Evolutionary conservation across 2,888 invertebrate genomes (phyloP).

Genomic region (Drosophila recens): DNA sequence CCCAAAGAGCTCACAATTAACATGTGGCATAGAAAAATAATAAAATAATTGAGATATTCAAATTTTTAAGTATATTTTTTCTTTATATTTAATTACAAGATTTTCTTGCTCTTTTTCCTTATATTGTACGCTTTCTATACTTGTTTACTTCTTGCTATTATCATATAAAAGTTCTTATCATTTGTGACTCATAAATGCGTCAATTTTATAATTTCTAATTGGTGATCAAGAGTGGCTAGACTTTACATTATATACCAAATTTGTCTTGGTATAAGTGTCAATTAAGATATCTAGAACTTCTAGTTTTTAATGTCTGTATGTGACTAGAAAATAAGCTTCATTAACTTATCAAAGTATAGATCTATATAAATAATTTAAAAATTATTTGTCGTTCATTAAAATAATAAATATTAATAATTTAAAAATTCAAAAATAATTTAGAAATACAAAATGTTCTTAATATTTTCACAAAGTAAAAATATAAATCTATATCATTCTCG

Average conservation of each 20-base stretch:
- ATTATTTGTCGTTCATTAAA: too few relatives aligned
- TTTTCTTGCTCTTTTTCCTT: conserved; percentile 5
- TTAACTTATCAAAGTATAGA: not conserved
- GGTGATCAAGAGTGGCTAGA: conserved; percentile 35
- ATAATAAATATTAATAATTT: too few relatives aligned
- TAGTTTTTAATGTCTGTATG: not conserved
- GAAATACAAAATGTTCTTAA: too few relatives aligned
- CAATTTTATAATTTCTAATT: conserved; percentile 57
- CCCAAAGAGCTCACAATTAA: conserved; percentile 13
- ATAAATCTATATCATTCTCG: too few relatives aligned
- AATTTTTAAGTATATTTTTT: too few relatives aligned
- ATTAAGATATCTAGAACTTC: conserved; percentile 11
- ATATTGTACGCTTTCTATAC: conserved; percentile 6
- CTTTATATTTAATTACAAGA: not conserved
- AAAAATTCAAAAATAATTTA: too few relatives aligned
- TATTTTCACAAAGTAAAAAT: too few relatives aligned
- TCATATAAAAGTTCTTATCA: conserved; percentile 46
- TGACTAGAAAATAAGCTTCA: not conserved
- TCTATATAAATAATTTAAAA: too few relatives aligned
- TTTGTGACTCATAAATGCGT: conserved; percentile 65
- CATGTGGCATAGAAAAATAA: conserved; percentile 12
- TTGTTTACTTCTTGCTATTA: conserved; percentile 12
- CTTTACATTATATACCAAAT: not conserved
- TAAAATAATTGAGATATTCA: conserved; percentile 14
- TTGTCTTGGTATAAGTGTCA: not conserved